Conservation (phyloP, 2,113 vertebrate genomes). For the Vidua macroura region DNA sequence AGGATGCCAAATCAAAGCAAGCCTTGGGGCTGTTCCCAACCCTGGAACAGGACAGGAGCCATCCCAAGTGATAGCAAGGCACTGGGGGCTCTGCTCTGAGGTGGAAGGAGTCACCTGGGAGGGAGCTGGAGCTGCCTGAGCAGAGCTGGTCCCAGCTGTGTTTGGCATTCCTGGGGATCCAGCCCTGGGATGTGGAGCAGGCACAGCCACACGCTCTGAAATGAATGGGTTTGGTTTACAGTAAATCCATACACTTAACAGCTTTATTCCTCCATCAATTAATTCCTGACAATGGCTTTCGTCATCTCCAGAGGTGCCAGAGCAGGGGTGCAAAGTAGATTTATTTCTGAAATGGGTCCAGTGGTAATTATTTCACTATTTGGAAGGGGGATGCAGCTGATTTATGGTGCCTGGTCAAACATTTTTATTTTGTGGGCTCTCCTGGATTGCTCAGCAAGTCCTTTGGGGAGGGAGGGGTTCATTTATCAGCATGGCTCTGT, state of each 20-base stretch:
- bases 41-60: background rate
- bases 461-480: background rate
- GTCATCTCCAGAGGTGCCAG: constrained; percentile 57
- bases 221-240: constrained; percentile 52
- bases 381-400: background rate
- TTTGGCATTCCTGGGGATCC: background rate
- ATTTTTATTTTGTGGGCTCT: background rate
- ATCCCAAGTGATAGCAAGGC: background rate
- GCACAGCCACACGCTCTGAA: background rate
- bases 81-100: background rate
- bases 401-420: background rate
- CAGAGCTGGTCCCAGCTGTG: background rate
- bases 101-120: background rate
- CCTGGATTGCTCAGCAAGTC: background rate
- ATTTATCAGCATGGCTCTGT: background rate
- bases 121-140: background rate
- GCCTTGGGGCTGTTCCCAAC: background rate
- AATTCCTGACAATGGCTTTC: constrained; percentile 64
- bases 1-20: background rate
- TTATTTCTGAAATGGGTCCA: constrained; percentile 61
- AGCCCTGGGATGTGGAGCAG: background rate
- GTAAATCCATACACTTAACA: constrained; percentile 66
- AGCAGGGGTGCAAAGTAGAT: constrained; percentile 37
- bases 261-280: constrained; percentile 70
- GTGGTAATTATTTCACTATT: constrained; percentile 68